A percentile compares a stretch with the other conserved stretches of the same genome.
Conservation (phyloP, 2,888 invertebrate genomes). For the Stratiomys singularior region DNA sequence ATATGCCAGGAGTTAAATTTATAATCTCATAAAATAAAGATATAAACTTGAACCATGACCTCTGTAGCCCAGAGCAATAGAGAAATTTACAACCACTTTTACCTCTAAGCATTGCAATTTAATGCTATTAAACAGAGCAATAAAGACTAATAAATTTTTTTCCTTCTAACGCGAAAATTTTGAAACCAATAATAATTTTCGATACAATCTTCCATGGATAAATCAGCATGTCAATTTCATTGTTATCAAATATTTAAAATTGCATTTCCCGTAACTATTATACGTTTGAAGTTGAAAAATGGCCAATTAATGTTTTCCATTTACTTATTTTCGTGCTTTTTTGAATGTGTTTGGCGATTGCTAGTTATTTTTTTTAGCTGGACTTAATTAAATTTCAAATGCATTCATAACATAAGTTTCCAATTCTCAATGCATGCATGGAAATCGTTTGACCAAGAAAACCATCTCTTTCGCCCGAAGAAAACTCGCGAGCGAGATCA, state of each 20-base stretch:
- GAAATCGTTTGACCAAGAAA: neutral
- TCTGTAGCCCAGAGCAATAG: neutral
- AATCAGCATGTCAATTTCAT: neutral
- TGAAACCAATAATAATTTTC: conserved; percentile 1
- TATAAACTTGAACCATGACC: neutral
- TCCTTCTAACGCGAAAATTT: neutral
- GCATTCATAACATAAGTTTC: neutral
- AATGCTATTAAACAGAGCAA: neutral
- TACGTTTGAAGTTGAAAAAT: conserved; percentile 1
- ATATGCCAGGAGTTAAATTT: too few species aligned
- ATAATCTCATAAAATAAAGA: too few species aligned
- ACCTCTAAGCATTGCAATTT: neutral
- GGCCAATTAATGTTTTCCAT: conserved; percentile 14
- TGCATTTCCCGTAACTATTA: conserved; percentile 3
- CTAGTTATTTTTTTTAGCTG: too few species aligned
- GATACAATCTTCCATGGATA: neutral
- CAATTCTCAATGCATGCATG: neutral
- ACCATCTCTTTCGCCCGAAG: neutral
- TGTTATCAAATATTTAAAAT: neutral
- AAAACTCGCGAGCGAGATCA: neutral
- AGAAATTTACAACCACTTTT: neutral
- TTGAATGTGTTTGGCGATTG: too few species aligned
- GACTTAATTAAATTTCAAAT: too few species aligned
- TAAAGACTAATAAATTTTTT: too few species aligned
- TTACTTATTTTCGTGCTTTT: neutral